phyloP scores from a whole-genome alignment of 2,113 vertebrate genomes.

The Thunnus maccoyii region DNA sequence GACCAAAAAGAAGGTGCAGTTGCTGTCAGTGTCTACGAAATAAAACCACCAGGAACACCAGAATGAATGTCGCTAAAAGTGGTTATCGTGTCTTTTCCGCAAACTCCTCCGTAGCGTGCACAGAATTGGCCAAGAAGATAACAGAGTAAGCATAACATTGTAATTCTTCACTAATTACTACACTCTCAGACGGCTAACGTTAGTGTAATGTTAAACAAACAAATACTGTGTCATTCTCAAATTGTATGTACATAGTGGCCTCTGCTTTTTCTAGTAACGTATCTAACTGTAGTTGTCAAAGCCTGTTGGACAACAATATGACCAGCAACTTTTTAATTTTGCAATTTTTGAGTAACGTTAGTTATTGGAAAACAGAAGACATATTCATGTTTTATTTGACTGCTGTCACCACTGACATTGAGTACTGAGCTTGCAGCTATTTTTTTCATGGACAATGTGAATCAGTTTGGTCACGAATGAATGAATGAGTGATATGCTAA shows the following conservation, averaged over 20 bases:
- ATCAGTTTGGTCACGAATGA: not conserved
- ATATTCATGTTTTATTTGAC: too few species aligned
- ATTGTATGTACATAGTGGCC: too few species aligned
- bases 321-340: too few species aligned
- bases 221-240: not conserved
- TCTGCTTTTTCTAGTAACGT: too few species aligned
- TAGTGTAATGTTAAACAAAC: not conserved
- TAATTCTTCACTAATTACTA: not conserved
- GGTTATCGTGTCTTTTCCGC: constrained; percentile 96
- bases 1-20: not conserved
- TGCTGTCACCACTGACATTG: too few species aligned
- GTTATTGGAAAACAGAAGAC: too few species aligned
- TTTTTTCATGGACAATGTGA: too few species aligned
- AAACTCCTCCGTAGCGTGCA: constrained; percentile 95
- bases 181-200: not conserved
- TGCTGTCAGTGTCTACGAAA: not conserved
- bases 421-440: too few species aligned
- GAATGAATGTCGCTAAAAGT: constrained; percentile 94
- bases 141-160: constrained; percentile 88
- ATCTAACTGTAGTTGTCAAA: too few species aligned
- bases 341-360: too few species aligned
- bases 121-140: constrained; percentile 94
- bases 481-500: not conserved
- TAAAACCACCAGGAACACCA: constrained; percentile 34
- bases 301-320: too few species aligned